Base-by-base conservation (phyloP, 2,888 invertebrate genomes). In the Dinocampus coccinellae region DNA sequence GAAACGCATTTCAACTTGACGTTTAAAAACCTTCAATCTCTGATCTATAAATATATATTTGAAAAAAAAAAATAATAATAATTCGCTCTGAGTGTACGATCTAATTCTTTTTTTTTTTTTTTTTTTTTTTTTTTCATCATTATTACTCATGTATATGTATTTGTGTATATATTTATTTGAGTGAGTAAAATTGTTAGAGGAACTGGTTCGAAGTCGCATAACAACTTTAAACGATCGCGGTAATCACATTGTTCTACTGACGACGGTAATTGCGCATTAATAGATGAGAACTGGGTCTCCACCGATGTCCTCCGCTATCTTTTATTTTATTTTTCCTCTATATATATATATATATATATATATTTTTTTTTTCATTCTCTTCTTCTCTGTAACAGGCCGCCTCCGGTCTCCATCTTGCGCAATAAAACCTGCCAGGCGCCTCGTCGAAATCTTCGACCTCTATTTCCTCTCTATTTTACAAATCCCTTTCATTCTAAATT, bases 251-350 rank as follows among this genome's bases (percentile, higher is more conserved):
- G 84, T 84, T 83, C 67, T 74, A 16, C 47, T 47, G 16, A 16
- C 47, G 78, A 69, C 76, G 77, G 80, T 82, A 83, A 84, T 84
- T 81, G 82, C 78, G 79, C 81, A 80, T 84, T 83, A 84, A 82
- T 83, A 81, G 84, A 82, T 82, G 84, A 84, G 84, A 84, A 84
- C 82, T 83, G 82, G 83, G 84, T 83, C 82, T 78, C 72, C 20
- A 47, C 69, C 68, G 55, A 61, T 76, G 76, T 70, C 75, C 74
- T 64, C 74, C 72, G 47, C 70, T 64, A 73, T 64, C 65, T 53
- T 55, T 69, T 63, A 69, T 65, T 63, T 39, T 70, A 39, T 47
- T 29, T n/a, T n/a, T n/a, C n/a, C n/a, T n/a, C n/a, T n/a, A n/a
- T n/a, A 13, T 47, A 26, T 64, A 29, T 29, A 29, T 29, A 29